phyloP scores from a whole-genome alignment of 2,888 invertebrate genomes.

The Stegana nigrithorax region DNA sequence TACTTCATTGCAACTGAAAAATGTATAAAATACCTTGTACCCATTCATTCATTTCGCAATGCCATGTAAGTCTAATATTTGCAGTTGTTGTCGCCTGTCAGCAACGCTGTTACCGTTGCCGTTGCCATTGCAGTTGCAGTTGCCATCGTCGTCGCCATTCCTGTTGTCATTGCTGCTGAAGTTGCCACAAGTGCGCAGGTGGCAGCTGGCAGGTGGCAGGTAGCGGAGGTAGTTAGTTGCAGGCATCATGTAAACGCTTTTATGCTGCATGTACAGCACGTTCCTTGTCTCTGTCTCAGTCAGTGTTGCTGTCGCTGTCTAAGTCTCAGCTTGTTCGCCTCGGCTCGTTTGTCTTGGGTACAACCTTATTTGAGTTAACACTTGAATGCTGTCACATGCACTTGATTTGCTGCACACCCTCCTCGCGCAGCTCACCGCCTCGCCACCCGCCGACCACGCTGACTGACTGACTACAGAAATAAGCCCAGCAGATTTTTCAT shows the following conservation, averaged over 20 bases:
- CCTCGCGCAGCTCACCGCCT: no score
- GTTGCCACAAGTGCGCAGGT: constrained; percentile 1
- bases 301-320: no score
- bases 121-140: constrained; percentile 14
- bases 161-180: constrained; percentile 21
- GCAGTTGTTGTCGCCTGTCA: constrained; percentile 13
- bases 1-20: constrained; percentile 9
- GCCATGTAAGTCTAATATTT: constrained; percentile 29
- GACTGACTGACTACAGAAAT: no score
- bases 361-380: constrained; percentile 19
- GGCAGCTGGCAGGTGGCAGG: no score
- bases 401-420: constrained; percentile 12
- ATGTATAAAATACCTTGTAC: neutral
- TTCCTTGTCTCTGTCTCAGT: neutral
- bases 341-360: no score
- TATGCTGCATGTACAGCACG: neutral
- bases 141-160: constrained; percentile 24
- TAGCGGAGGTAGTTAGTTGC: no score
- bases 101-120: constrained; percentile 15
- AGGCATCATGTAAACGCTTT: constrained; percentile 1
- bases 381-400: constrained; percentile 18
- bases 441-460: no score
- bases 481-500: no score
- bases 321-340: neutral
- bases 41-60: neutral